Conservation (phyloP, 1,140 invertebrate species). For the Ptiloglossa arizonensis region DNA sequence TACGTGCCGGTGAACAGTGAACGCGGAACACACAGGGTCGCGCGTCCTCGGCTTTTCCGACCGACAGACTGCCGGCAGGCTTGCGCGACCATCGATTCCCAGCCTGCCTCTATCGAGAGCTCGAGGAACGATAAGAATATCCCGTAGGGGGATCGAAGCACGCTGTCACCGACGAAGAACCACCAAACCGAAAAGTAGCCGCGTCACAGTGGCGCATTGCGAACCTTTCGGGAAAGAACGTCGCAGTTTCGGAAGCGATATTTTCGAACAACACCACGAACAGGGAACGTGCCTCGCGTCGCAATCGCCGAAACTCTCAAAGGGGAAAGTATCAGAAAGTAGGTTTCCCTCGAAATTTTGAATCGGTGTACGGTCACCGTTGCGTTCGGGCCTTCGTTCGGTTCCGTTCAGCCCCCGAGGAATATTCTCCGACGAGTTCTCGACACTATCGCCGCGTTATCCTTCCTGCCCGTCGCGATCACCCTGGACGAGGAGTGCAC, state of each 20-base stretch:
- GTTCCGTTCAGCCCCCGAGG: too few species aligned
- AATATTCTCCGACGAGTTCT: too few species aligned
- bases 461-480: background rate
- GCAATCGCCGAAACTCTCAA: slow-evolving; percentile 3
- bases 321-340: slow-evolving; percentile 55
- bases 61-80: background rate
- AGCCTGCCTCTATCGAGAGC: background rate
- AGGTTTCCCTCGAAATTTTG: slow-evolving; percentile 29
- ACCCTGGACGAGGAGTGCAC: background rate
- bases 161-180: background rate
- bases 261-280: slow-evolving; percentile 15
- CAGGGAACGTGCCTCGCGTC: slow-evolving; percentile 47
- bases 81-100: background rate
- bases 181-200: background rate
- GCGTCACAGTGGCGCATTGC: slow-evolving; percentile 11
- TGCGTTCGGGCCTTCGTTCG: too few species aligned
- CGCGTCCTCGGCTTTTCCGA: background rate
- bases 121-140: background rate
- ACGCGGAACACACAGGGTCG: background rate
- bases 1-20: background rate
- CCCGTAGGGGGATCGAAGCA: background rate
- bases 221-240: background rate
- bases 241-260: background rate
- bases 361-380: background rate
- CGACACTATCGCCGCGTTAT: too few species aligned